These are phyloP conservation scores for Stichodactyla helianthus DNA, from an alignment of 64 coral and sea anemone species.

Conservation along the genomic window DNA sequence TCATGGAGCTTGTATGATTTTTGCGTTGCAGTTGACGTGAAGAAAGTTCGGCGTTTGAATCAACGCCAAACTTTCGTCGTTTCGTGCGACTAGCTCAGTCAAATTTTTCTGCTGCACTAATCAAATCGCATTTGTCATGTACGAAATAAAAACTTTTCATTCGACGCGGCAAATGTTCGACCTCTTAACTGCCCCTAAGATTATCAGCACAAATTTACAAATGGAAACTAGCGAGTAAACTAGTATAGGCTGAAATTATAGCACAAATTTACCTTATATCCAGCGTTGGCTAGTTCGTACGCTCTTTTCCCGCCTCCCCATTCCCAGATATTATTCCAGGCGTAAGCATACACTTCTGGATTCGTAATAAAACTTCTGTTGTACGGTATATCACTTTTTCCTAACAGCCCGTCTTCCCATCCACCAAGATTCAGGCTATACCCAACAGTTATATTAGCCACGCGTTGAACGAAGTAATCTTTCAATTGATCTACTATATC, in stretches of 20 bases:
- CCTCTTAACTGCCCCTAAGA: neutral
- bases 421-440: constrained; percentile 49
- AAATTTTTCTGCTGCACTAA: too few species aligned
- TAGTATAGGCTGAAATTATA: neutral
- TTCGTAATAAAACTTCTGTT: constrained; percentile 17
- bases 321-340: constrained; percentile 79
- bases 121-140: too few species aligned
- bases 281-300: constrained; percentile 71
- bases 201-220: constrained; percentile 13
- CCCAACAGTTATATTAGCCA: constrained; percentile 50
- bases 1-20: too few species aligned
- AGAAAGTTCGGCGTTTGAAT: too few species aligned
- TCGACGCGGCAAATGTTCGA: too few species aligned
- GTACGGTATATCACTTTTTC: constrained; percentile 19
- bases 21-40: too few species aligned
- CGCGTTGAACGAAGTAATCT: constrained; percentile 71
- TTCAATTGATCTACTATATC: constrained; percentile 41
- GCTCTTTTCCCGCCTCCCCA: constrained; percentile 61
- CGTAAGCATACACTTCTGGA: constrained; percentile 60
- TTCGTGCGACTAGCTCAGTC: too few species aligned
- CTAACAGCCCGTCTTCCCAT: constrained; percentile 78
- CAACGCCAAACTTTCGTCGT: too few species aligned
- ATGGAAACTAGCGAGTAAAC: too few species aligned
- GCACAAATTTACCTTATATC: constrained; percentile 55
- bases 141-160: too few species aligned